A percentile compares a stretch with the other conserved stretches of the same genome.
phyloP scores from a whole-genome alignment of 2,113 vertebrate genomes.

The Corythoichthys haematopterus region DNA sequence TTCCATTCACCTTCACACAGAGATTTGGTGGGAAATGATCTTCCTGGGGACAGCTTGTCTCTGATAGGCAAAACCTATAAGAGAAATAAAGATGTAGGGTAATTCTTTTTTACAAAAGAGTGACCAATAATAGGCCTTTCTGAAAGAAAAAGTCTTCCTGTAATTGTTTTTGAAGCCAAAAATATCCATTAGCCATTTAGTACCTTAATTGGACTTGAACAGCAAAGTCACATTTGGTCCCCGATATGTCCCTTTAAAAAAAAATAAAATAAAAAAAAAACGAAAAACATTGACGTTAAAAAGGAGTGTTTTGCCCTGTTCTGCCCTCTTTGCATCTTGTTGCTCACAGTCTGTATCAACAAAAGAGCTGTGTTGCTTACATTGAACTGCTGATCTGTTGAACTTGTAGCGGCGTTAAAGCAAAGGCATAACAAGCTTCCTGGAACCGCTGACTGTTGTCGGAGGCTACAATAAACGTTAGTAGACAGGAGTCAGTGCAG shows the following conservation, averaged over 20 bases:
- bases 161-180: background rate
- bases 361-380: slow-evolving; percentile 72
- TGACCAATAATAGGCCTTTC: background rate
- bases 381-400: slow-evolving; percentile 98
- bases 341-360: background rate
- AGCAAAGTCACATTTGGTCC: slow-evolving; percentile 99
- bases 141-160: background rate
- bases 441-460: slow-evolving; percentile 97
- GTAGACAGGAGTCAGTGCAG: slow-evolving; percentile 5
- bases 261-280: slow-evolving; percentile 7
- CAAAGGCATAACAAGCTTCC: slow-evolving; percentile 97
- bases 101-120: background rate
- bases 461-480: slow-evolving; percentile 73
- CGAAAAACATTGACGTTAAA: background rate
- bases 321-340: background rate
- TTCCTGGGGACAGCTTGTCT: slow-evolving; percentile 99
- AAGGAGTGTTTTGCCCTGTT: background rate
- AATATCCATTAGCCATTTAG: background rate
- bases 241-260: slow-evolving; percentile 91
- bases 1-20: slow-evolving; percentile 96
- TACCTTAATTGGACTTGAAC: slow-evolving; percentile 99
- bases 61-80: slow-evolving; percentile 96
- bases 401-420: slow-evolving; percentile 95
- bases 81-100: slow-evolving; percentile 3
- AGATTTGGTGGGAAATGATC: slow-evolving; percentile 98